Percentiles rank a stretch among this genome's conserved stretches.
Conservation (phyloP, 2,797 vertebrate genomes). For the Peromyscus melanophrys region DNA sequence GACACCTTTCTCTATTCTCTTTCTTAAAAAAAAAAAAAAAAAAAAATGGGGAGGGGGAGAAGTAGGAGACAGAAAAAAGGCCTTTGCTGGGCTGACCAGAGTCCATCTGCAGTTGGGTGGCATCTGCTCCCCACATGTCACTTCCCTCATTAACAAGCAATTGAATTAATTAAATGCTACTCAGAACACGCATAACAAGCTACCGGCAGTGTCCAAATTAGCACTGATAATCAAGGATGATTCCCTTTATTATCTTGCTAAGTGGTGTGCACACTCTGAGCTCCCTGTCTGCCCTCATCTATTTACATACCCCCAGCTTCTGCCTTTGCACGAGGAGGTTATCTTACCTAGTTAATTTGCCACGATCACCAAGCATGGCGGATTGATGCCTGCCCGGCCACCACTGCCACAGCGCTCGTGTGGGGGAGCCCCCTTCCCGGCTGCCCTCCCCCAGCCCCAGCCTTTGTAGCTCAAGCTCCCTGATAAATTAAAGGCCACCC, state of each 20-base stretch:
- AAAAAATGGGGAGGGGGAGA: constrained; percentile 43
- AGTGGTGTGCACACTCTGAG: constrained; percentile 92
- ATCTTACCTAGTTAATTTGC: constrained; percentile 94
- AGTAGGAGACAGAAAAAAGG: constrained; percentile 62
- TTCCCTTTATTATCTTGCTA: constrained; percentile 95
- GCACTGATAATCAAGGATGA: constrained; percentile 95
- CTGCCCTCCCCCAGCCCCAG: constrained; percentile 90
- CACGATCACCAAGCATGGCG: constrained; percentile 91
- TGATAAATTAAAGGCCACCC: constrained; percentile 96
- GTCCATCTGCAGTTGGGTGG: constrained; percentile 93
- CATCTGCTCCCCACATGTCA: constrained; percentile 95
- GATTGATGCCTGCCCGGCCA: constrained; percentile 90
- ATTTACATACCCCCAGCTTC: constrained; percentile 93
- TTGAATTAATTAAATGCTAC: constrained; percentile 96
- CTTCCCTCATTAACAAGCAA: constrained; percentile 95
- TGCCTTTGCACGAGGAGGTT: constrained; percentile 92
- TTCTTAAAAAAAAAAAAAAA: constrained; percentile 70
- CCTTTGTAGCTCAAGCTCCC: constrained; percentile 92
- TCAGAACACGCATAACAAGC: constrained; percentile 95
- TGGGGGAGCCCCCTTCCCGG: constrained; percentile 77
- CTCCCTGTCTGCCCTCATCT: constrained; percentile 92
- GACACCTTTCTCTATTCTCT: constrained; percentile 85
- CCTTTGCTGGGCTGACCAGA: constrained; percentile 90
- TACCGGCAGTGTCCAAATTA: constrained; percentile 95
- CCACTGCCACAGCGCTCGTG: not conserved